A percentile compares a stretch with the other conserved stretches of the same genome.
These are phyloP conservation scores for Hyalella azteca DNA, from an alignment of 2,888 invertebrate genomes.

Conservation along the genomic window DNA sequence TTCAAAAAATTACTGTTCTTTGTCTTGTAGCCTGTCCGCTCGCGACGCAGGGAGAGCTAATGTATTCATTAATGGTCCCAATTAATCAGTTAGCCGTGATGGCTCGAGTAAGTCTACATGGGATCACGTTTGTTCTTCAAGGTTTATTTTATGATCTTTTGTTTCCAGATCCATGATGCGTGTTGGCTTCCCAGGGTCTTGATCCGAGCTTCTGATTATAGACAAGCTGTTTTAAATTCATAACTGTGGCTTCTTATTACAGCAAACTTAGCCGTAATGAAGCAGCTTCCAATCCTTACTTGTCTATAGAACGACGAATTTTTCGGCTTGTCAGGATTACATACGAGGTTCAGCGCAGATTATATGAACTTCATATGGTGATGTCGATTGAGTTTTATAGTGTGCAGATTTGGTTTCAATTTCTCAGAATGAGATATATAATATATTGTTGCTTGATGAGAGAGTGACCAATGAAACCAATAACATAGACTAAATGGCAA, in stretches of 20 bases:
- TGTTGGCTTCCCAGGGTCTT: conserved; percentile 3
- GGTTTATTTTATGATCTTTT: conserved; percentile 28
- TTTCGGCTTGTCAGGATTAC: not conserved
- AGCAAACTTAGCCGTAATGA: not conserved
- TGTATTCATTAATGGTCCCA: conserved; percentile 26
- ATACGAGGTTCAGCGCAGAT: not conserved
- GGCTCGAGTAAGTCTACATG: not conserved
- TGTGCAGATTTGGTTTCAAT: not conserved
- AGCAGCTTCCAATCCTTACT: not conserved
- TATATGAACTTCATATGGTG: not conserved
- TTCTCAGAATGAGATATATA: not conserved
- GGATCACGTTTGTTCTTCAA: conserved; percentile 25
- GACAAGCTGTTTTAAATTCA: conserved; percentile 25
- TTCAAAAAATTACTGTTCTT: too few relatives aligned
- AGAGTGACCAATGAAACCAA: not conserved
- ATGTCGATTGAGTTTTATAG: not conserved
- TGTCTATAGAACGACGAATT: not conserved
- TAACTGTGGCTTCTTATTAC: conserved; percentile 14
- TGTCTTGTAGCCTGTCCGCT: too few relatives aligned
- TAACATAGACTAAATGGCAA: not conserved
- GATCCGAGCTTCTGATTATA: conserved; percentile 17
- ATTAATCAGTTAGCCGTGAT: not conserved
- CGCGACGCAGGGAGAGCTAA: not conserved
- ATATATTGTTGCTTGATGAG: not conserved
- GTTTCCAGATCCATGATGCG: not conserved